Conservation (phyloP, 2,888 invertebrate genomes). For the Phaedon cochleariae region DNA sequence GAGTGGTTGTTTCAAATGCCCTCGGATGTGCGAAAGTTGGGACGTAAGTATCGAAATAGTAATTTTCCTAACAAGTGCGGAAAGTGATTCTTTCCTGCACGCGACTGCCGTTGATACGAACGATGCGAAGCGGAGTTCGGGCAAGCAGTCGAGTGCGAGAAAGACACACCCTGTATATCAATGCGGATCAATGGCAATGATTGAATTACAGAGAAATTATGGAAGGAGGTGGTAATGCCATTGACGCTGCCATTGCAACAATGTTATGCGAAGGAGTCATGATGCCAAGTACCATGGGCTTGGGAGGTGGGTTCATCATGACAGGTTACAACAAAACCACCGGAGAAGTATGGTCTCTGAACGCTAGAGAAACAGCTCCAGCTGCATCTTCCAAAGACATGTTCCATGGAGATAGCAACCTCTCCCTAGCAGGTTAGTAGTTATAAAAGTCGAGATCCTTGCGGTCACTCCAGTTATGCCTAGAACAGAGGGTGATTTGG, state of each 20-base stretch:
- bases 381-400: slow-evolving; percentile 71
- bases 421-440: slow-evolving; percentile 37
- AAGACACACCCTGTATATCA: too few relatives aligned
- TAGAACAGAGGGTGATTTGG: too few relatives aligned
- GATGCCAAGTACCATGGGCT: slow-evolving; percentile 84
- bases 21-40: neutral
- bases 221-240: slow-evolving; percentile 75
- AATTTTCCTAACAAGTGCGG: too few relatives aligned
- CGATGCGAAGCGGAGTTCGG: too few relatives aligned
- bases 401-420: slow-evolving; percentile 60
- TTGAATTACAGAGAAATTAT: slow-evolving; percentile 68
- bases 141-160: too few relatives aligned
- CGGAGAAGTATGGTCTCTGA: slow-evolving; percentile 69
- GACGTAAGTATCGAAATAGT: neutral
- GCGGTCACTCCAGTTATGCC: too few relatives aligned
- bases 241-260: slow-evolving; percentile 86
- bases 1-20: neutral
- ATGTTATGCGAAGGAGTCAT: slow-evolving; percentile 85
- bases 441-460: neutral
- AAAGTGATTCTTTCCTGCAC: too few relatives aligned
- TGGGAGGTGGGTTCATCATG: slow-evolving; percentile 89
- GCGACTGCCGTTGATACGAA: too few relatives aligned
- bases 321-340: slow-evolving; percentile 77
- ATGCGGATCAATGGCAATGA: too few relatives aligned
- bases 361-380: slow-evolving; percentile 84